Percentiles rank a stretch among this genome's conserved stretches.
Conservation (phyloP, 2,113 vertebrate species). For the Dipodomys ordii region DNA sequence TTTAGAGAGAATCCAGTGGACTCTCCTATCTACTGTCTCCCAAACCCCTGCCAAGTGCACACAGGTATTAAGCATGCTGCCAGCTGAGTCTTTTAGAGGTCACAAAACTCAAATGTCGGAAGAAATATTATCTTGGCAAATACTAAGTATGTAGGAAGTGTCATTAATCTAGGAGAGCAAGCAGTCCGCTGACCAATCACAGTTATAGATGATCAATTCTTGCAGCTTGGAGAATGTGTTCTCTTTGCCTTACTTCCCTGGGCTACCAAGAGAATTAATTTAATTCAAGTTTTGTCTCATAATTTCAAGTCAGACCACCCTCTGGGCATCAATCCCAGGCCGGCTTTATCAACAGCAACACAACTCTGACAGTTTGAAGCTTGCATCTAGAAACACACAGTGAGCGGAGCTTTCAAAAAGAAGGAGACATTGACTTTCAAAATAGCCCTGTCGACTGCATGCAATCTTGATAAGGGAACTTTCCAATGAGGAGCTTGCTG, state of each 20-base stretch:
- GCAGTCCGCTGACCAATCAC: constrained; percentile 14
- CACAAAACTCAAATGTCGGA: neutral
- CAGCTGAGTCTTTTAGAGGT: neutral
- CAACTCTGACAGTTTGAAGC: constrained; percentile 87
- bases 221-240: neutral
- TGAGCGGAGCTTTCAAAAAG: constrained; percentile 65
- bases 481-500: constrained; percentile 78
- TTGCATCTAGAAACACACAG: constrained; percentile 79
- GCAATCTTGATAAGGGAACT: constrained; percentile 83
- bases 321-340: constrained; percentile 81
- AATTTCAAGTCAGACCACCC: constrained; percentile 83
- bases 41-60: neutral
- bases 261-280: constrained; percentile 77
- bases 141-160: neutral
- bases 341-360: constrained; percentile 85
- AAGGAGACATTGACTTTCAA: constrained; percentile 86
- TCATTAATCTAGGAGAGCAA: constrained; percentile 58
- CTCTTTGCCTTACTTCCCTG: constrained; percentile 59
- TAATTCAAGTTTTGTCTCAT: constrained; percentile 83
- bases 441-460: constrained; percentile 81
- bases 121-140: constrained; percentile 60
- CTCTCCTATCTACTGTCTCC: neutral
- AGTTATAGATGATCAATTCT: neutral
- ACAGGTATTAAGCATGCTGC: neutral
- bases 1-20: neutral